Evolutionary conservation across 2,113 vertebrate genomes (phyloP).

Genomic region (Thalassarche chlororhynchos): DNA sequence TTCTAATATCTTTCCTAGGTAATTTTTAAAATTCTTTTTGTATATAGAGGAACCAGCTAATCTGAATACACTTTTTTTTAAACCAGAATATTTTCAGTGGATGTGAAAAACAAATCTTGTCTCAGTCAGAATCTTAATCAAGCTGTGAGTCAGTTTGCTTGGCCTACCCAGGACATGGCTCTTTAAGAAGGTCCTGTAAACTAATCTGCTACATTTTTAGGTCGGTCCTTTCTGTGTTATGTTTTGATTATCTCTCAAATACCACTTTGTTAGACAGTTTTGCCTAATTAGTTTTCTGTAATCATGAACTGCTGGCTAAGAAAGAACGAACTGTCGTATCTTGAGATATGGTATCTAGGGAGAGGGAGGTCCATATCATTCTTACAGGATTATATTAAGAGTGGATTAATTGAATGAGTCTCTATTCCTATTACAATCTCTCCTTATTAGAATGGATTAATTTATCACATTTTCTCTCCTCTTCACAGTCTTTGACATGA

Average conservation of each 20-base stretch:
- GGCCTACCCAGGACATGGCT: not conserved
- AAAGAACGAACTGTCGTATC: slow-evolving; percentile 54
- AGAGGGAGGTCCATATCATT: slow-evolving; percentile 48
- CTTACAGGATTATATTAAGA: slow-evolving; percentile 71
- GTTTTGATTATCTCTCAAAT: slow-evolving; percentile 54
- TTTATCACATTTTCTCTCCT: slow-evolving; percentile 59
- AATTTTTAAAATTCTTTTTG: not conserved
- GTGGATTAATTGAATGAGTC: slow-evolving; percentile 55
- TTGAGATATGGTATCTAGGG: slow-evolving; percentile 38
- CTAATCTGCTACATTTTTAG: not conserved
- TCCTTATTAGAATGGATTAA: slow-evolving; percentile 70
- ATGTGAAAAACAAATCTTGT: not conserved
- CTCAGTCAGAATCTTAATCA: not conserved
- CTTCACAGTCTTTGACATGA: slow-evolving; percentile 47
- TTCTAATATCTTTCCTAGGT: slow-evolving; percentile 12
- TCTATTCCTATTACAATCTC: slow-evolving; percentile 62
- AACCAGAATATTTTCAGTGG: not conserved
- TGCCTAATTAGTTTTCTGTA: slow-evolving; percentile 71
- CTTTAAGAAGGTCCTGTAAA: not conserved
- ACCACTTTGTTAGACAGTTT: slow-evolving; percentile 67
- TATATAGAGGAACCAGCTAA: not conserved
- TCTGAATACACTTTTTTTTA: not conserved
- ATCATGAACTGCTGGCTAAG: slow-evolving; percentile 56
- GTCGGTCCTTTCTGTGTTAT: not conserved
- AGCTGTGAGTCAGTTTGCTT: slow-evolving; percentile 6